Percentiles rank a stretch among this genome's conserved stretches.
Conservation (phyloP, 2,113 vertebrate species). For the Telmatochromis sp. region DNA sequence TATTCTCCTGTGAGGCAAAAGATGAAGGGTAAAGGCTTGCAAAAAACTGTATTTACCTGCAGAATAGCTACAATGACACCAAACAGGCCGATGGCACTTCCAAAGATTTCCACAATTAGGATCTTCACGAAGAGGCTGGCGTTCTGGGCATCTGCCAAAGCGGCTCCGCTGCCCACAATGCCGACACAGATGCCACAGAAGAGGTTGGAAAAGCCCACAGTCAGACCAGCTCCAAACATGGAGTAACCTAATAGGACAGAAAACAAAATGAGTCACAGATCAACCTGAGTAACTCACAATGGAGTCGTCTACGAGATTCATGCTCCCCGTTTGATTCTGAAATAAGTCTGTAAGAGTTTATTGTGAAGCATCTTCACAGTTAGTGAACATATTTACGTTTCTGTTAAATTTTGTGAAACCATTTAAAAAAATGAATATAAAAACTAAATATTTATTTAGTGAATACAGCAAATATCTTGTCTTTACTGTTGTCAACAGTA, state of each 20-base stretch:
- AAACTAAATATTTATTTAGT: not conserved
- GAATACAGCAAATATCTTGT: not conserved
- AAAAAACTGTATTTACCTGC: constrained; percentile 75
- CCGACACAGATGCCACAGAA: constrained; percentile 98
- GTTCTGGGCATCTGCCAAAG: constrained; percentile 95
- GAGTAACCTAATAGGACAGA: constrained; percentile 79
- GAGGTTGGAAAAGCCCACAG: constrained; percentile 96
- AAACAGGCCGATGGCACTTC: constrained; percentile 96
- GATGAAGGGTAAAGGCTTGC: not conserved
- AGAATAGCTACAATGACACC: constrained; percentile 97
- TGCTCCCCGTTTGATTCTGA: not conserved
- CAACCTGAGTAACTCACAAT: not conserved
- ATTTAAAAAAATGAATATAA: not conserved
- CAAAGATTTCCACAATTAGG: constrained; percentile 98
- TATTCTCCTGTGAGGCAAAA: not conserved
- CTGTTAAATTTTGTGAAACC: not conserved
- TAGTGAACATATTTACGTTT: not conserved
- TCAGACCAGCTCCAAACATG: constrained; percentile 97
- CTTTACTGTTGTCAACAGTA: not conserved
- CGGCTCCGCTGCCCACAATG: constrained; percentile 95
- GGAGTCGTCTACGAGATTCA: not conserved
- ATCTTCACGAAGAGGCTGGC: constrained; percentile 97
- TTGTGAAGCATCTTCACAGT: not conserved
- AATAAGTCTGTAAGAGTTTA: not conserved
- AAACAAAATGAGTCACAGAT: not conserved